Evolutionary conservation across 1,140 invertebrate species (phyloP).

Genomic region (Steinernema feltiae): DNA sequence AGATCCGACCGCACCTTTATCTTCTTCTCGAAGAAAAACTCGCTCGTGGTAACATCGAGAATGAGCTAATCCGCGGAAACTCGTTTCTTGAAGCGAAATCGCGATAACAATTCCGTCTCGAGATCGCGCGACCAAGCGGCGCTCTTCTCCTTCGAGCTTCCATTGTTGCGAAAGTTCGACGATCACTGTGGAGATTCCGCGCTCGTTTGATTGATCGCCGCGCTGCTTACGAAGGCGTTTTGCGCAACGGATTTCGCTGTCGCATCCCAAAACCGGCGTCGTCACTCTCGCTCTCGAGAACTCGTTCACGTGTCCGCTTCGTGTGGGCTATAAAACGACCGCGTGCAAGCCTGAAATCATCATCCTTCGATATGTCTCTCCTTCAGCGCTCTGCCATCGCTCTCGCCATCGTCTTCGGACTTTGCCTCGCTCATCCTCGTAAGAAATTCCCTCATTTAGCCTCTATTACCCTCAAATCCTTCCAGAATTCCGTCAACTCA

Average conservation of each 20-base stretch:
- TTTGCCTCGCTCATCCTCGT: constrained; percentile 44
- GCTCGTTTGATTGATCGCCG: not conserved
- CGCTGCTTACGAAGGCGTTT: not conserved
- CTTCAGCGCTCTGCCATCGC: not conserved
- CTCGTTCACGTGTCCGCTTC: not conserved
- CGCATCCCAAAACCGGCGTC: constrained; percentile 11
- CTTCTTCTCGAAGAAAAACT: no score
- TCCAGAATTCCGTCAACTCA: constrained; percentile 55
- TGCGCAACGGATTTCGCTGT: constrained; percentile 7
- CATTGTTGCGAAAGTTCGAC: not conserved
- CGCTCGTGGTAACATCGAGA: no score
- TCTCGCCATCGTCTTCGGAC: constrained; percentile 25
- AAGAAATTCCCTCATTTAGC: constrained; percentile 18
- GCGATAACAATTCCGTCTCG: not conserved
- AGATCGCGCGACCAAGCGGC: not conserved
- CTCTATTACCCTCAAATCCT: not conserved
- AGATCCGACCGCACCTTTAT: no score
- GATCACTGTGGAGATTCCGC: not conserved
- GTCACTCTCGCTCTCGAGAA: not conserved
- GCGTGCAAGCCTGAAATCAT: not conserved
- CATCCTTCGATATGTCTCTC: not conserved
- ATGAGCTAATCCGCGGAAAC: no score
- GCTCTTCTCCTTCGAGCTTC: not conserved
- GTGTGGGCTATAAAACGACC: not conserved
- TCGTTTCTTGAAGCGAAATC: no score